A percentile compares a stretch with the other conserved stretches of the same genome.
These are phyloP conservation scores for Cochlearius cochlearius DNA, from an alignment of 2,113 vertebrate species.

Conservation along the genomic window DNA sequence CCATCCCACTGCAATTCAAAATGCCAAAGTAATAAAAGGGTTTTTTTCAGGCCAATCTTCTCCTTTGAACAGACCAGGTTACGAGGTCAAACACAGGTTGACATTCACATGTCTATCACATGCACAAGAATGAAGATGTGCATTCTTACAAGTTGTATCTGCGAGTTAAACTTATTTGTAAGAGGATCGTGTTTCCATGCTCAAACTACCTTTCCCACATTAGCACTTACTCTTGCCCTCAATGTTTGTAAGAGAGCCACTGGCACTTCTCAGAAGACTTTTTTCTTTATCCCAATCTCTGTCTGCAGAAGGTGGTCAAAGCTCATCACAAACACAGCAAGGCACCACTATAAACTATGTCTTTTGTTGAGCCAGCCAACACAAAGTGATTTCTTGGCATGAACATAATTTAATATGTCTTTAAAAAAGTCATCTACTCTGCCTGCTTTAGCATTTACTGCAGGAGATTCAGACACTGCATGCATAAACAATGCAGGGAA, in stretches of 20 bases:
- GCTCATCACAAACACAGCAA: conserved; percentile 7
- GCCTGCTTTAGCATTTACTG: not conserved
- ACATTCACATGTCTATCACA: not conserved
- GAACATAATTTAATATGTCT: not conserved
- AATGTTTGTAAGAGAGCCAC: not conserved
- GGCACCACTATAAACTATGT: not conserved
- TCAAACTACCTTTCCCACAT: not conserved
- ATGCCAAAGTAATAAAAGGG: not conserved
- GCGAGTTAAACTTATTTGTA: not conserved
- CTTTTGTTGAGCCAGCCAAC: conserved; percentile 5
- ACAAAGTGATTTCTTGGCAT: conserved; percentile 37
- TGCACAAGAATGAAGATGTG: not conserved
- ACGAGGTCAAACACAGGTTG: not conserved
- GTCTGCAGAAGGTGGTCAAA: conserved; percentile 6
- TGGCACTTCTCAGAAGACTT: not conserved
- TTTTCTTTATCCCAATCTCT: not conserved
- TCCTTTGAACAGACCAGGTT: not conserved
- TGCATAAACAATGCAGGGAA: not conserved
- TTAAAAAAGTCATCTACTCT: not conserved
- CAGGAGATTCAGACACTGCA: not conserved
- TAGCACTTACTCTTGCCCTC: not conserved
- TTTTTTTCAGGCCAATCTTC: not conserved
- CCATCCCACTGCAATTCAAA: not conserved
- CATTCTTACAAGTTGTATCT: not conserved
- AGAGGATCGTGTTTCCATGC: not conserved